phyloP scores from a whole-genome alignment of 2,888 invertebrate species.

The Chloroclystis v-ata region DNA sequence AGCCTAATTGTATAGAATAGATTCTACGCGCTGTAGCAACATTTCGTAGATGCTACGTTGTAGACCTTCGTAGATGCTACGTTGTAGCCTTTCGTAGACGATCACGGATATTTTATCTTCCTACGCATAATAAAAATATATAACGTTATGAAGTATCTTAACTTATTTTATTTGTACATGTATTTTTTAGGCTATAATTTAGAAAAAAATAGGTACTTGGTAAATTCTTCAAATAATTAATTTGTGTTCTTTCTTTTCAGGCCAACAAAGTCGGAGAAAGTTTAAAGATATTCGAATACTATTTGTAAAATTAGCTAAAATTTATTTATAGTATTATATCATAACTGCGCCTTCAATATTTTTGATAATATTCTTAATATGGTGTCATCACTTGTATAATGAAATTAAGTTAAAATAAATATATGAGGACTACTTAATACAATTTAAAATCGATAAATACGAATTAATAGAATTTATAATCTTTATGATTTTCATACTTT shows the following conservation, averaged over 20 bases:
- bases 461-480: too few species aligned
- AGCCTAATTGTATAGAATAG: background rate
- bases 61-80: background rate
- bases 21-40: too few species aligned
- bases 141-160: background rate
- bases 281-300: constrained; percentile 16
- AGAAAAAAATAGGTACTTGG: background rate
- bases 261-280: constrained; percentile 16
- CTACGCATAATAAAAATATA: too few species aligned
- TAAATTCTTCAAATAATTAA: background rate
- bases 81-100: background rate
- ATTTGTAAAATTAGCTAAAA: constrained; percentile 12
- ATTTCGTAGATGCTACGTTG: background rate
- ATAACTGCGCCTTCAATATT: background rate
- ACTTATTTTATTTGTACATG: too few species aligned
- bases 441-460: too few species aligned
- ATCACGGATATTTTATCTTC: too few species aligned
- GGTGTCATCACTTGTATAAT: too few species aligned
- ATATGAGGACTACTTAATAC: too few species aligned
- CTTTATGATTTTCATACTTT: too few species aligned
- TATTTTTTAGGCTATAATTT: too few species aligned
- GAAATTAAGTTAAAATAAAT: too few species aligned
- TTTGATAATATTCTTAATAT: background rate
- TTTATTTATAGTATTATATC: constrained; percentile 15
- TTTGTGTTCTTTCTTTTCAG: constrained; percentile 13